Percentiles rank a stretch among this genome's conserved stretches.
phyloP scores from a whole-genome alignment of 2,888 invertebrate species.

The Ophion slaviceki region DNA sequence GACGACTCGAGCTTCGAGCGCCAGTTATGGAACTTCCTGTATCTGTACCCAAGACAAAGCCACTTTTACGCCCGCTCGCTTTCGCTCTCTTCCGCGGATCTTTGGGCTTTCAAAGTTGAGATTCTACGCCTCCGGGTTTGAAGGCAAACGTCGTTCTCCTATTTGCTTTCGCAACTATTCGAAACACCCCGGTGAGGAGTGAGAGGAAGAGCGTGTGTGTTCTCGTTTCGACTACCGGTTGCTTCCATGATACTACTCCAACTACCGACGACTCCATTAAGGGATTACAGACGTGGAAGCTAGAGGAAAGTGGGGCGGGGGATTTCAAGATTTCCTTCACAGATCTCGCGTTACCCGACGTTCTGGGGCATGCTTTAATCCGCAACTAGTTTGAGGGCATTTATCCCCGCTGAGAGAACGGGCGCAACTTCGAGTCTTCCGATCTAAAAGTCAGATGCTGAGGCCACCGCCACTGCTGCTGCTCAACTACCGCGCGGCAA shows the following conservation, averaged over 20 bases:
- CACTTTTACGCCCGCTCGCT: neutral
- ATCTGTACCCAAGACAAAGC: neutral
- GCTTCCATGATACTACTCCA: constrained; percentile 34
- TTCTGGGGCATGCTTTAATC: constrained; percentile 77
- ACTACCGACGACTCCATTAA: constrained; percentile 19
- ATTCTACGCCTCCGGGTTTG: constrained; percentile 36
- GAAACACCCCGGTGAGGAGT: neutral
- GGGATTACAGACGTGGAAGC: neutral
- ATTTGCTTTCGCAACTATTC: constrained; percentile 49
- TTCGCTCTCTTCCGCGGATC: constrained; percentile 16
- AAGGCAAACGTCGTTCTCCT: constrained; percentile 46
- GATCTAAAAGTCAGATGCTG: constrained; percentile 14
- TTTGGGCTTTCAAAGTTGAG: constrained; percentile 47
- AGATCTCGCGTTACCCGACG: constrained; percentile 75
- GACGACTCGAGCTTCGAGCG: neutral
- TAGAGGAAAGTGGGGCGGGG: constrained; percentile 18
- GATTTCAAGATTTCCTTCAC: constrained; percentile 75
- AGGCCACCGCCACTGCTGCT: neutral
- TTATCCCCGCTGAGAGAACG: constrained; percentile 21
- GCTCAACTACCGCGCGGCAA: neutral
- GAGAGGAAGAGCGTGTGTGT: constrained; percentile 6
- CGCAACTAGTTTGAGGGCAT: constrained; percentile 73
- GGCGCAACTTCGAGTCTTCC: neutral
- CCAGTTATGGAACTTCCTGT: neutral
- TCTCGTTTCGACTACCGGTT: constrained; percentile 37